Percentiles rank a stretch among this genome's conserved stretches.
Conservation (phyloP, 1,140 invertebrate species). For the Pogonognathellus flavescens region DNA sequence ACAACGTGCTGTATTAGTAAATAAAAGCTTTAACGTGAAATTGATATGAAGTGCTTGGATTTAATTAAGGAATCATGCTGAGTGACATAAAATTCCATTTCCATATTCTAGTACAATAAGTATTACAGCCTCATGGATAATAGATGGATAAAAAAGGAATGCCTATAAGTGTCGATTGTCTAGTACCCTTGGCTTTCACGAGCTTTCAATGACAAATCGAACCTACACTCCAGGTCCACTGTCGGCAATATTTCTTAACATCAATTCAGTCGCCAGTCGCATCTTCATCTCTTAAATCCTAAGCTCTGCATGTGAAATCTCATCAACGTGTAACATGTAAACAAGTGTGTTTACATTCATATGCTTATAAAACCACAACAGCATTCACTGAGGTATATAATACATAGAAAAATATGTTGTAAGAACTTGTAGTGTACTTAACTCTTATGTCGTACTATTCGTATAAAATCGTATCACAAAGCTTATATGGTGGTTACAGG, state of each 20-base stretch:
- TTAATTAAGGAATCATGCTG: constrained; percentile 51
- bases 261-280: neutral
- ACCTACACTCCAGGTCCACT: neutral
- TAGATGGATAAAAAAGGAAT: neutral
- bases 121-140: neutral
- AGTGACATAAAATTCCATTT: constrained; percentile 32
- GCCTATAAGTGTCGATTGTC: constrained; percentile 1
- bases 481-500: no score
- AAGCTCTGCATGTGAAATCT: no score
- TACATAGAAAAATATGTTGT: no score
- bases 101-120: neutral
- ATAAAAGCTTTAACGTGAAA: constrained; percentile 30
- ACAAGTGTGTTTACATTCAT: no score
- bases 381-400: no score
- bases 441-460: no score
- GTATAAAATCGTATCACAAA: no score
- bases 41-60: constrained; percentile 1
- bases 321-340: no score
- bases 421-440: no score
- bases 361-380: no score
- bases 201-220: constrained; percentile 38
- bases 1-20: constrained; percentile 33
- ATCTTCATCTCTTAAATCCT: no score
- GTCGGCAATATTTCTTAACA: neutral
- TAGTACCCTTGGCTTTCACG: constrained; percentile 7